These are phyloP conservation scores for Diplodus sargus DNA, from an alignment of 2,797 vertebrate species.

Conservation along the genomic window DNA sequence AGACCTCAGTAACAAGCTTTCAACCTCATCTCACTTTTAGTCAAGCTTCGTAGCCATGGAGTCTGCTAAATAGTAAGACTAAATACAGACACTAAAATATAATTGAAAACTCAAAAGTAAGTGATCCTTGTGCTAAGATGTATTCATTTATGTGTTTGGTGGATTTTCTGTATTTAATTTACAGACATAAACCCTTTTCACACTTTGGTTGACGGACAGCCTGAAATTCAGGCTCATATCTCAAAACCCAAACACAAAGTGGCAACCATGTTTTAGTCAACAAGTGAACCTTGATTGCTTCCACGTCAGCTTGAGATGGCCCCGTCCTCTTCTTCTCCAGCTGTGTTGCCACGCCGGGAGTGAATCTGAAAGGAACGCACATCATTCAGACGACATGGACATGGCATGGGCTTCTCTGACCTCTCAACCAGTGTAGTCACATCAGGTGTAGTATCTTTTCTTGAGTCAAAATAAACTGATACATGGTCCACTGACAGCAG, in stretches of 20 bases:
- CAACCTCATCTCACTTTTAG: not conserved
- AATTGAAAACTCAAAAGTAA: not conserved
- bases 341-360: slow-evolving; percentile 90
- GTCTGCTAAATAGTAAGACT: too few relatives aligned
- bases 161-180: not conserved
- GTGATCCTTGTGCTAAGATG: not conserved
- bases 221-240: not conserved
- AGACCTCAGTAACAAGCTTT: not conserved
- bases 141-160: not conserved
- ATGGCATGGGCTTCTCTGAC: slow-evolving; percentile 80
- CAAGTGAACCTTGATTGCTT: slow-evolving; percentile 92
- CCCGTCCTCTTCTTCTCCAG: slow-evolving; percentile 92
- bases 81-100: not conserved
- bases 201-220: not conserved
- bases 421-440: slow-evolving; percentile 90
- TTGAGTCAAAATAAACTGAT: slow-evolving; percentile 91
- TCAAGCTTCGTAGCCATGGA: too few relatives aligned
- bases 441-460: slow-evolving; percentile 96
- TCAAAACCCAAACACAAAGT: not conserved
- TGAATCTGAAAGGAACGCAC: slow-evolving; percentile 83
- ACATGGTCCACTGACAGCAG: slow-evolving; percentile 86
- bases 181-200: not conserved
- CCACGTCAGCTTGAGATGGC: slow-evolving; percentile 92
- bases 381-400: slow-evolving; percentile 5
- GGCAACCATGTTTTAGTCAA: not conserved